Evolutionary conservation across 2,797 vertebrate species (phyloP).

Genomic region (Leuciscus waleckii): DNA sequence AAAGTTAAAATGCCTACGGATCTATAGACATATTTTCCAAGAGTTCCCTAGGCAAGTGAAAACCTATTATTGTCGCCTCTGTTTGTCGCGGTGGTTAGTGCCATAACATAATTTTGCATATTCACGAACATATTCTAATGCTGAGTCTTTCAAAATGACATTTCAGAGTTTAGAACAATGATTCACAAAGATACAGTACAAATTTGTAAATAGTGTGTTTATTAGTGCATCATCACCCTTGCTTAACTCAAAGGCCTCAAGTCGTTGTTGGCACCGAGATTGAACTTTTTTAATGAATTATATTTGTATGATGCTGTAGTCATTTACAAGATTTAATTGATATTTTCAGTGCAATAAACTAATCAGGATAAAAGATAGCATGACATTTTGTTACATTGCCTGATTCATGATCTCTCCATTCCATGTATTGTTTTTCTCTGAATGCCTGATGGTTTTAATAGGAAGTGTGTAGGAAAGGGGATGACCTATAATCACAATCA

Average conservation of each 20-base stretch:
- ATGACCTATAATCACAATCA: slow-evolving; percentile 81
- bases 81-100: slow-evolving; percentile 58
- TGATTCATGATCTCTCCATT: neutral
- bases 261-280: neutral
- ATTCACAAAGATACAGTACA: neutral
- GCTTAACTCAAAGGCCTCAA: neutral
- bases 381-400: neutral
- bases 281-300: neutral
- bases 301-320: neutral
- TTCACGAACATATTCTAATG: neutral
- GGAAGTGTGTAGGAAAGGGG: slow-evolving; percentile 71
- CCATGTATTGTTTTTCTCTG: slow-evolving; percentile 30
- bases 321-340: neutral
- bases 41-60: slow-evolving; percentile 55
- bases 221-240: neutral
- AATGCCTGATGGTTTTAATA: slow-evolving; percentile 69
- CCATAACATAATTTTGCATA: slow-evolving; percentile 37
- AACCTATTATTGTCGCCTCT: slow-evolving; percentile 41
- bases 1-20: slow-evolving; percentile 65
- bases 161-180: neutral
- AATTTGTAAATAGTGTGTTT: neutral
- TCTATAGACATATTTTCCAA: slow-evolving; percentile 57
- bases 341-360: neutral
- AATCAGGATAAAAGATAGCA: neutral
- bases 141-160: neutral